Conservation (phyloP, 2,113 vertebrate genomes). For the Myodes glareolus region DNA sequence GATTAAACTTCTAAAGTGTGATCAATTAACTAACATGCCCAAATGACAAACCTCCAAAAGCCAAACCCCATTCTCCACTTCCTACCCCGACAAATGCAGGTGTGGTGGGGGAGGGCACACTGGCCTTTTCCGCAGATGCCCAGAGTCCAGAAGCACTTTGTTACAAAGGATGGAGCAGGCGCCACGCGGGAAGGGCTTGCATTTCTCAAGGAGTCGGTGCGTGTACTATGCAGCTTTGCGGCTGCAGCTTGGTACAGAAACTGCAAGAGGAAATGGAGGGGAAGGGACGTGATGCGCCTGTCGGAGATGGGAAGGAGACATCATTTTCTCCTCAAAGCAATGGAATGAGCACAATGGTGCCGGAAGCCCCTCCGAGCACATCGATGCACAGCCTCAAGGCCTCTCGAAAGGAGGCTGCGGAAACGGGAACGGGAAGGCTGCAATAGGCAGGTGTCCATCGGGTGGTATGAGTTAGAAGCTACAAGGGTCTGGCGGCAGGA, state of each 20-base stretch:
- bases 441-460: accelerated
- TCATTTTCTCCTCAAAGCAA: conserved; percentile 28
- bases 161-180: background rate
- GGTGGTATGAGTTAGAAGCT: background rate
- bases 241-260: background rate
- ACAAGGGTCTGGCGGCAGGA: accelerated
- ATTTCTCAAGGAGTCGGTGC: background rate
- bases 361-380: background rate
- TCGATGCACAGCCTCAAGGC: background rate
- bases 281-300: background rate
- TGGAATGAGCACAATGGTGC: background rate
- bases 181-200: accelerated
- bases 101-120: background rate
- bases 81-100: accelerated
- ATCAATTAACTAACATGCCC: conserved; percentile 17
- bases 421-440: accelerated
- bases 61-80: background rate
- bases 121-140: accelerated
- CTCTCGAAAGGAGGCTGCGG: background rate
- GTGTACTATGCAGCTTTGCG: background rate
- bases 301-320: background rate
- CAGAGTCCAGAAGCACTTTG: accelerated
- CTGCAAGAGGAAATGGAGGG: background rate
- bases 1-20: conserved; percentile 39
- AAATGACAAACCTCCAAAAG: conserved; percentile 40